Percentiles rank a stretch among this genome's conserved stretches.
These are phyloP conservation scores for Drosophila malerkotliana DNA, from an alignment of 1,140 invertebrate species.

Conservation along the genomic window DNA sequence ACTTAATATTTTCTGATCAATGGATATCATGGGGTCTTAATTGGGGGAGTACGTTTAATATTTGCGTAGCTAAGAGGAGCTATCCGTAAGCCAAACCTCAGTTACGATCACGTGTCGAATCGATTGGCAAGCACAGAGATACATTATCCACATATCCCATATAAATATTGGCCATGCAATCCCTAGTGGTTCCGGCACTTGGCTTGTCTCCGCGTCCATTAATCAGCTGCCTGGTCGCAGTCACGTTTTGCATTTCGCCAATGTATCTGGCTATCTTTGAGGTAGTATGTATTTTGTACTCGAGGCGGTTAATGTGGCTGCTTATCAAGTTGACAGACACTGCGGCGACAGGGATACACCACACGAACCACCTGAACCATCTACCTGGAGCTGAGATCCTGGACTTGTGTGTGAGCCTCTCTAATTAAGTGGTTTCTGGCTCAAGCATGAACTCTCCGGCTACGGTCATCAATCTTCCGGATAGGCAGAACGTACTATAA, in stretches of 20 bases:
- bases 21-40: constrained; percentile 3
- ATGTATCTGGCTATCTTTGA: constrained; percentile 17
- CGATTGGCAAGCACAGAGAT: constrained; percentile 39
- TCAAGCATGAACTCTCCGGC: constrained; percentile 17
- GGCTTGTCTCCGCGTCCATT: constrained; percentile 39
- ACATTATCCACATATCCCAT: constrained; percentile 38
- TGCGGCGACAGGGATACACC: constrained; percentile 33
- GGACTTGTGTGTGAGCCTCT: constrained; percentile 33
- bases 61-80: too few relatives aligned
- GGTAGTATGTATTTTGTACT: constrained; percentile 24
- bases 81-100: neutral
- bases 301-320: constrained; percentile 56
- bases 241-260: constrained; percentile 70
- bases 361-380: constrained; percentile 25
- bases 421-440: constrained; percentile 66
- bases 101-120: constrained; percentile 34
- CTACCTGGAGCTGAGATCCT: neutral
- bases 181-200: constrained; percentile 53
- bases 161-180: constrained; percentile 31
- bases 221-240: constrained; percentile 63
- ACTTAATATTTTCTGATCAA: constrained; percentile 29
- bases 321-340: constrained; percentile 75
- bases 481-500: constrained; percentile 6
- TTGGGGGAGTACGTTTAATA: neutral
- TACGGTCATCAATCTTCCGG: constrained; percentile 64